A percentile compares a stretch with the other conserved stretches of the same genome.
Conservation (phyloP, 2,113 vertebrate genomes). For the Crotalus tigris region DNA sequence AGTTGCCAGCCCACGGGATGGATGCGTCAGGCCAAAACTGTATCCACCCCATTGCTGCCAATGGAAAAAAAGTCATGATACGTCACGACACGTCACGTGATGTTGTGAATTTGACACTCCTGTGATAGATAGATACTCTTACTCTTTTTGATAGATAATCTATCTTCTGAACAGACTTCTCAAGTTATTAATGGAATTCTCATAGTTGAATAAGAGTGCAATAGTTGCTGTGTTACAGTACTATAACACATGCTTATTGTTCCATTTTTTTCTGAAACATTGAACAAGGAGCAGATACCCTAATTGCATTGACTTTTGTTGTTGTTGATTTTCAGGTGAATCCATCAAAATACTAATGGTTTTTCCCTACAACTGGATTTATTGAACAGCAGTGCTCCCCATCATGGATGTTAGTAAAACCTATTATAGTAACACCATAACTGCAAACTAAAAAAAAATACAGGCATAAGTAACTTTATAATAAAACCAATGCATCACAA, state of each 20-base stretch:
- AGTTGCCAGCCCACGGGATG: no score
- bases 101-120: no score
- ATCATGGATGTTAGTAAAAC: neutral
- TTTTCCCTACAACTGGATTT: neutral
- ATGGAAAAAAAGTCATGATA: no score
- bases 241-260: neutral
- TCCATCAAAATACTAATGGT: neutral
- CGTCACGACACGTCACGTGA: no score
- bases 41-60: no score
- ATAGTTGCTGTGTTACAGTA: neutral
- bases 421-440: neutral
- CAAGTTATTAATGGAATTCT: neutral
- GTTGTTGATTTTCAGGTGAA: neutral
- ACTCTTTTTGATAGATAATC: neutral
- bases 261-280: neutral
- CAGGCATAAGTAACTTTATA: neutral
- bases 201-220: neutral
- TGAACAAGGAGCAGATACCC: neutral
- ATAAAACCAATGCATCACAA: neutral
- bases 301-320: neutral
- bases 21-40: no score
- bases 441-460: neutral
- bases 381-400: neutral
- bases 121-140: no score
- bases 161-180: neutral